Evolutionary conservation across 2,888 invertebrate species (phyloP), one percentile per base, ranked within the genome.

Genomic region (Gandaritis pyraliata): DNA sequence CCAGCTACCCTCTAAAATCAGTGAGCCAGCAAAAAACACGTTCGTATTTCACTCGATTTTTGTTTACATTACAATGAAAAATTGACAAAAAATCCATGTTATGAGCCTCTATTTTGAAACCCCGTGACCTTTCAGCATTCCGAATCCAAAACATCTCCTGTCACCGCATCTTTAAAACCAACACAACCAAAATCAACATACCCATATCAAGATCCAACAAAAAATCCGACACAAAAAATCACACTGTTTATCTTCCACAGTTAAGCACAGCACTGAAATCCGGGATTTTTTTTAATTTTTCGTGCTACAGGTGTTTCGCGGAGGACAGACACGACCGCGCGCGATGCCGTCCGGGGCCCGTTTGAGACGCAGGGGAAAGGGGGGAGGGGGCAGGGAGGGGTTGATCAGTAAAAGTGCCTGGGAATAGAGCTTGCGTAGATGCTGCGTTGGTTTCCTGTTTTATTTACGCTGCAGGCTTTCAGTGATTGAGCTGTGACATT

Each of bases 341-440:
- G 64, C 56, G 59, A 7, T 13, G 56, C 15, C 59, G 64, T 52
- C 56, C 56, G 43, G 39, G 56, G 49, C 52, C 47, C 59, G 52
- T 64, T 52, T 64, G 64, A 63, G 58, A 36, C 41, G 61, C 51
- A 68, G 72, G 68, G 15, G 48, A 10, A 30, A 46, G 69, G 77
- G 74, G 72, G 69, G 77, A 73, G 72, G 73, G 66, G 69, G 68
- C 72, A 70, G 75, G 70, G 73, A 74, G 77, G 70, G 75, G 73
- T 71, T 80, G 87, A 86, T 87, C 87, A 84, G 76, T 87, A 86
- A 73, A 74, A 80, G 76, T 80, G 83, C 87, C 88, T 82, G 87
- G 88, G 83, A 33, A 63, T 65, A 68, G 64, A 68, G 67, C 57
- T 65, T 70, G 70, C 70, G 70, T 70, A 70, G 43, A 61, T 39